Evolutionary conservation across 2,113 vertebrate species (phyloP).

Genomic region (Sialia sialis): DNA sequence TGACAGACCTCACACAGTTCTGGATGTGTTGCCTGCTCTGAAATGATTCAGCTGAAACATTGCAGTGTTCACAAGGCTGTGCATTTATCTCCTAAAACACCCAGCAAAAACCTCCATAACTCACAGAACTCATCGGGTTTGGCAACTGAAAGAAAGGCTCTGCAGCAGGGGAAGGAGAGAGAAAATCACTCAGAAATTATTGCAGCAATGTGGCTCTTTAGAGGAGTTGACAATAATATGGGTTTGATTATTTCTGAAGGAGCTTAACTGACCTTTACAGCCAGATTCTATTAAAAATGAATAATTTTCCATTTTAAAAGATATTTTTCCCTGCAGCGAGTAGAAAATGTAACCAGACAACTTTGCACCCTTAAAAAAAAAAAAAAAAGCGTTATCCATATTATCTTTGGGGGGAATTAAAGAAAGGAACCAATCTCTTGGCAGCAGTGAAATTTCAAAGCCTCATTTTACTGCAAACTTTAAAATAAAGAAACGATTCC

Average conservation of each 20-base stretch:
- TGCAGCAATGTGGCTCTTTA: neutral
- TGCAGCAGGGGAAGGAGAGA: neutral
- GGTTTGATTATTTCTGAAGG: constrained; percentile 32
- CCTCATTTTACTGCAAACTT: constrained; percentile 39
- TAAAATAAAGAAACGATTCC: constrained; percentile 31
- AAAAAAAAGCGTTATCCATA: neutral
- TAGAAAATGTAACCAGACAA: constrained; percentile 31
- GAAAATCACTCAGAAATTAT: neutral
- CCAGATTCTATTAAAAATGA: constrained; percentile 20
- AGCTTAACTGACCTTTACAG: constrained; percentile 9
- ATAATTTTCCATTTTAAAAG: constrained; percentile 45
- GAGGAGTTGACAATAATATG: constrained; percentile 8
- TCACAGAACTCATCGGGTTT: neutral
- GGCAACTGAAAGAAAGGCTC: neutral
- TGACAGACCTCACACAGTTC: neutral
- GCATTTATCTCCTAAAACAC: constrained; percentile 7
- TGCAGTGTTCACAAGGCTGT: neutral
- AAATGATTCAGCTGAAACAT: neutral
- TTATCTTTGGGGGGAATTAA: constrained; percentile 34
- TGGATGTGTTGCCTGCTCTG: neutral
- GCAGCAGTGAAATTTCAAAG: constrained; percentile 36
- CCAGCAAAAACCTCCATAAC: neutral
- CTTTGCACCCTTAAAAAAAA: neutral
- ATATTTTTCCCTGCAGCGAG: neutral
- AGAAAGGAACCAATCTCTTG: constrained; percentile 30